These are phyloP conservation scores for Zygogramma bicolorata DNA, from an alignment of 2,888 invertebrate species.

Conservation along the genomic window DNA sequence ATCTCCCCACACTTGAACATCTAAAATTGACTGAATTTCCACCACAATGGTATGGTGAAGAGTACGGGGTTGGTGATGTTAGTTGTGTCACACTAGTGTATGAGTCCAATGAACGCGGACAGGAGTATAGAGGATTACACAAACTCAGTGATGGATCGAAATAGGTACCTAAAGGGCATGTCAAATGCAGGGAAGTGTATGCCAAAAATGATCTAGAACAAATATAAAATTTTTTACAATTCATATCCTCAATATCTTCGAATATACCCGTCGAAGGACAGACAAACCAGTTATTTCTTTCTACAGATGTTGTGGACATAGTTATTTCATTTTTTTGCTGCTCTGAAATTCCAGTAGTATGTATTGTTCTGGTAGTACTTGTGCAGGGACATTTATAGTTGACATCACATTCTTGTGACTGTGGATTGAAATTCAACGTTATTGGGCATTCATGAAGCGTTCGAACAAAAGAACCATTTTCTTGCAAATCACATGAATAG, in stretches of 20 bases:
- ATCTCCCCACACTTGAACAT: constrained; percentile 64
- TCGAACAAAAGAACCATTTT: constrained; percentile 39
- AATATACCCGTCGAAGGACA: neutral
- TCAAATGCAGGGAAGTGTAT: neutral
- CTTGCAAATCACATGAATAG: constrained; percentile 47
- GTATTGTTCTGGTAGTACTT: too few species aligned
- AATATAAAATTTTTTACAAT: neutral
- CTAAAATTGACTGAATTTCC: constrained; percentile 29
- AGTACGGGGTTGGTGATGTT: too few species aligned
- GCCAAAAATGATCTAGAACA: neutral
- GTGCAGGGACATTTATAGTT: constrained; percentile 44
- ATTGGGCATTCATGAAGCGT: constrained; percentile 43
- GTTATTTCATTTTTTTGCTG: too few species aligned
- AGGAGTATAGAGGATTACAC: neutral
- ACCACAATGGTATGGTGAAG: neutral
- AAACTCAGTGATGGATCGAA: neutral
- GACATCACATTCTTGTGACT: constrained; percentile 39
- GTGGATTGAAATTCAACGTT: constrained; percentile 47
- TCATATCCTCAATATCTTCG: neutral
- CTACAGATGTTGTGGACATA: too few species aligned
- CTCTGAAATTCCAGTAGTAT: too few species aligned
- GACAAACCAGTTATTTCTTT: too few species aligned
- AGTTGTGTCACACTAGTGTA: too few species aligned
- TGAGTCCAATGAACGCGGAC: too few species aligned
- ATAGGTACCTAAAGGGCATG: neutral